Evolutionary conservation across 2,888 invertebrate genomes (phyloP).

Genomic region (Caenorhabditis afra): DNA sequence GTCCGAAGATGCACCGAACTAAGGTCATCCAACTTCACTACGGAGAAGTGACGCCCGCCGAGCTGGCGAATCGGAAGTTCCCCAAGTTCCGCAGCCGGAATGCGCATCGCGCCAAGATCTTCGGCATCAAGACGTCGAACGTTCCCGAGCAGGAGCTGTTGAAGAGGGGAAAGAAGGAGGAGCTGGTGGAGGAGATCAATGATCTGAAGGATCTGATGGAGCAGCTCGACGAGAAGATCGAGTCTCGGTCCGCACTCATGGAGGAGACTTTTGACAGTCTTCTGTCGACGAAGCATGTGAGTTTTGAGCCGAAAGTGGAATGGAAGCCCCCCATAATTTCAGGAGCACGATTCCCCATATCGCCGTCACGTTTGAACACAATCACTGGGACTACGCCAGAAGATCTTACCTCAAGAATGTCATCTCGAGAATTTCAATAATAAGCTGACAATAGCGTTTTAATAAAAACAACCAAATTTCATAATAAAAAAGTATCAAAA

Average conservation of each 20-base stretch:
- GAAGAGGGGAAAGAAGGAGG: slow-evolving; percentile 30
- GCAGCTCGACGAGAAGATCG: slow-evolving; percentile 52
- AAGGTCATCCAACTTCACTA: slow-evolving; percentile 45
- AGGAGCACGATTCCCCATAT: slow-evolving; percentile 56
- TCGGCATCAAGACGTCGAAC: slow-evolving; percentile 53
- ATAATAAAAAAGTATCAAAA: slow-evolving; percentile 8
- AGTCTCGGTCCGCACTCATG: slow-evolving; percentile 50
- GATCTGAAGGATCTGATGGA: slow-evolving; percentile 61
- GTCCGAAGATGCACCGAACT: slow-evolving; percentile 39
- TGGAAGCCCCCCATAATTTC: not conserved
- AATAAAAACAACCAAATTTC: not conserved
- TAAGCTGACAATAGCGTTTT: slow-evolving; percentile 10
- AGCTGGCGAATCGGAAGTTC: slow-evolving; percentile 35
- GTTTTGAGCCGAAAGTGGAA: not conserved
- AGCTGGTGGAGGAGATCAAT: slow-evolving; percentile 54
- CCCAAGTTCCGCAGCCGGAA: slow-evolving; percentile 44
- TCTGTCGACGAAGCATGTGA: slow-evolving; percentile 43
- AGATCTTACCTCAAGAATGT: slow-evolving; percentile 50
- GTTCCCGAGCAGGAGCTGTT: slow-evolving; percentile 22
- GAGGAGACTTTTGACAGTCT: slow-evolving; percentile 32
- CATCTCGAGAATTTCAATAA: slow-evolving; percentile 33
- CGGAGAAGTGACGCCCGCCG: slow-evolving; percentile 41
- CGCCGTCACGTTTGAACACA: slow-evolving; percentile 26
- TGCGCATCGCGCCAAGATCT: slow-evolving; percentile 45
- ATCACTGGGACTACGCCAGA: slow-evolving; percentile 6